Evolutionary conservation across 2,797 vertebrate genomes (phyloP).

Genomic region (Gallirallus australis): DNA sequence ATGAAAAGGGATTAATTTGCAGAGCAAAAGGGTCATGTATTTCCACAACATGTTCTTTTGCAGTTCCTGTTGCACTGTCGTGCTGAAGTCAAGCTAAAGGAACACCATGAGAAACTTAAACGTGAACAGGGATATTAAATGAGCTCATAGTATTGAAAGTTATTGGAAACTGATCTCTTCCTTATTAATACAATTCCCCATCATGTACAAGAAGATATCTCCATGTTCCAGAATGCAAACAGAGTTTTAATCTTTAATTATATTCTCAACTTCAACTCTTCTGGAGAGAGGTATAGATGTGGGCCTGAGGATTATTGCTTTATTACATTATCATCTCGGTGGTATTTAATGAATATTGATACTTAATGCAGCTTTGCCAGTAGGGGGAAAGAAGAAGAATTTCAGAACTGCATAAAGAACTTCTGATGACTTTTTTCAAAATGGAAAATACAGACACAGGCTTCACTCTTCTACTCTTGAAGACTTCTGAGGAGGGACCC

Average conservation of each 20-base stretch:
- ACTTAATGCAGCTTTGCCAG: slow-evolving; percentile 78
- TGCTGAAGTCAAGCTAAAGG: slow-evolving; percentile 13
- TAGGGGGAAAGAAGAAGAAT: slow-evolving; percentile 53
- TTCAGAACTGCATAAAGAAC: slow-evolving; percentile 52
- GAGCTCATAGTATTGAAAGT: slow-evolving; percentile 60
- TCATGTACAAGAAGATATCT: slow-evolving; percentile 75
- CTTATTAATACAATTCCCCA: slow-evolving; percentile 83
- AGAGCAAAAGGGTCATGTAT: slow-evolving; percentile 23
- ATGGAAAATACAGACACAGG: not conserved
- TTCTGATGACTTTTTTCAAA: slow-evolving; percentile 60
- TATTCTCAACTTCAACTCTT: slow-evolving; percentile 80
- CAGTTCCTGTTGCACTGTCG: slow-evolving; percentile 4
- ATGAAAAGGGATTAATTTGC: slow-evolving; percentile 17
- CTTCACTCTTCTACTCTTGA: not conserved
- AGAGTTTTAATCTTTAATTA: slow-evolving; percentile 88
- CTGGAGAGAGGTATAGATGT: slow-evolving; percentile 67
- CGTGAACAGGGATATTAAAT: slow-evolving; percentile 64
- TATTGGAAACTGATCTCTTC: slow-evolving; percentile 85
- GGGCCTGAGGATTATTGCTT: slow-evolving; percentile 82
- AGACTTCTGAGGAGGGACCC: not conserved
- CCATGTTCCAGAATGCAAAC: slow-evolving; percentile 82
- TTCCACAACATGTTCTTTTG: slow-evolving; percentile 13
- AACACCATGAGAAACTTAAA: slow-evolving; percentile 19
- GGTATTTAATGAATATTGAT: slow-evolving; percentile 85
- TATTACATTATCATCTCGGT: slow-evolving; percentile 82